phyloP scores from a whole-genome alignment of 2,113 vertebrate genomes.

The Nannobrachium achirus region DNA sequence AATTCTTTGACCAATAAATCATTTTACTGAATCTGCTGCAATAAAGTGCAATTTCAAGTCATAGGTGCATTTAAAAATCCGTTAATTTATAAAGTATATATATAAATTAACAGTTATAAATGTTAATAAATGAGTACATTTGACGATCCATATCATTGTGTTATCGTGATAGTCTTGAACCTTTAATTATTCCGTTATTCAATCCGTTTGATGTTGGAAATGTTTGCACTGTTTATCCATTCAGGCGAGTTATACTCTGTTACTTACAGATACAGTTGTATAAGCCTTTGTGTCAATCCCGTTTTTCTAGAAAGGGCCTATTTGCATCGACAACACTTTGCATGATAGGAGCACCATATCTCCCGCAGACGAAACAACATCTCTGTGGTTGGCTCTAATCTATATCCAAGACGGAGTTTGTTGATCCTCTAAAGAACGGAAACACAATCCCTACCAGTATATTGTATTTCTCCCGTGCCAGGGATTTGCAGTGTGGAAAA shows the following conservation, averaged over 20 bases:
- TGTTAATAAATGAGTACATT: too few relatives aligned
- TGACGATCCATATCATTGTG: too few relatives aligned
- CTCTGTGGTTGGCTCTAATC: conserved; percentile 48
- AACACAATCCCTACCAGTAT: conserved; percentile 30
- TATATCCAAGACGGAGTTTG: conserved; percentile 41
- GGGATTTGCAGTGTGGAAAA: conserved; percentile 36
- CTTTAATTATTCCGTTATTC: too few relatives aligned
- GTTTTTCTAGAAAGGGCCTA: conserved; percentile 7
- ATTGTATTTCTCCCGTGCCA: conserved; percentile 32
- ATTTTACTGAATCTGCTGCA: too few relatives aligned
- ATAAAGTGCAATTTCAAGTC: too few relatives aligned
- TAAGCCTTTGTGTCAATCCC: not conserved
- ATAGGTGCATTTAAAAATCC: too few relatives aligned
- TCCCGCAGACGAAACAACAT: conserved; percentile 34
- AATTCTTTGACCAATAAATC: too few relatives aligned
- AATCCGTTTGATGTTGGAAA: too few relatives aligned
- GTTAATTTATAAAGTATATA: too few relatives aligned
- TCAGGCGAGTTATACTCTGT: not conserved
- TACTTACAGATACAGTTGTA: not conserved
- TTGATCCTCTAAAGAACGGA: conserved; percentile 48
- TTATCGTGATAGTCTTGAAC: too few relatives aligned
- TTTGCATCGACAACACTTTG: conserved; percentile 20
- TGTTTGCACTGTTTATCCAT: not conserved
- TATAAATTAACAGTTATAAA: too few relatives aligned
- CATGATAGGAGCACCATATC: conserved; percentile 40